Evolutionary conservation across 2,113 vertebrate species (phyloP), one percentile per base, ranked within the genome.

Genomic region (Phrynocephalus versicolor): DNA sequence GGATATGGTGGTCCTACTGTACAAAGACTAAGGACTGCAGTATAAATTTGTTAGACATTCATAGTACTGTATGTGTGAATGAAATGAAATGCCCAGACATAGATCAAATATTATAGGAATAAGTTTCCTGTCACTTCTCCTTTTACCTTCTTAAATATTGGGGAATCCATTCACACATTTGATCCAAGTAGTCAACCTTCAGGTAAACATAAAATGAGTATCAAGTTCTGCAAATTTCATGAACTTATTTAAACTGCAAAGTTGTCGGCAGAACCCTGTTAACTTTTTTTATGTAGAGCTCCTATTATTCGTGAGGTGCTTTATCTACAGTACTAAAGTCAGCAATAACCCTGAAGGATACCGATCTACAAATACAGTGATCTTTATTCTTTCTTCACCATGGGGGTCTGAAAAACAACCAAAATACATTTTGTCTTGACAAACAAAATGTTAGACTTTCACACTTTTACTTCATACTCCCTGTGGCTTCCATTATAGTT

Each of bases 381-480:
- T n/a, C 18, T 57, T 72, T 27, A 83, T 73, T n/a, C 51, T 70
- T 27, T 82, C 67, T 57, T 57, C 73, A 27, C 41, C 35, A 23
- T 39, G 16, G 70, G 82, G 39, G 33, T 64, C 37, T 64, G 37
- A 45, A 83, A 75, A 41, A 13, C 35, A 45, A 74, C 27, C 19
- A 2, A 12, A 19, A 10, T 23, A 25, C 58, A 33, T 9, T 75
- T 74, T 83, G 10, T 41, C 60, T 33, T 25, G 58, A 14, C 30
- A 83, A 75, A 45, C 30, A 83, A 75, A 45, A 64, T 74, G 64
- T 64, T 74, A 57, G 41, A n/a, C 23, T 79, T 79, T 65, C 78
- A 45, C 65, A 58, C 15, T 72, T 58, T 16, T 37, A 64, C 64
- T 74, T 33, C 18, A 74, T 57, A 64, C 19, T 75, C 37, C 58